A percentile compares a stretch with the other conserved stretches of the same genome.
phyloP scores from a whole-genome alignment of 1,140 invertebrate species.

The Bacillus rossius region DNA sequence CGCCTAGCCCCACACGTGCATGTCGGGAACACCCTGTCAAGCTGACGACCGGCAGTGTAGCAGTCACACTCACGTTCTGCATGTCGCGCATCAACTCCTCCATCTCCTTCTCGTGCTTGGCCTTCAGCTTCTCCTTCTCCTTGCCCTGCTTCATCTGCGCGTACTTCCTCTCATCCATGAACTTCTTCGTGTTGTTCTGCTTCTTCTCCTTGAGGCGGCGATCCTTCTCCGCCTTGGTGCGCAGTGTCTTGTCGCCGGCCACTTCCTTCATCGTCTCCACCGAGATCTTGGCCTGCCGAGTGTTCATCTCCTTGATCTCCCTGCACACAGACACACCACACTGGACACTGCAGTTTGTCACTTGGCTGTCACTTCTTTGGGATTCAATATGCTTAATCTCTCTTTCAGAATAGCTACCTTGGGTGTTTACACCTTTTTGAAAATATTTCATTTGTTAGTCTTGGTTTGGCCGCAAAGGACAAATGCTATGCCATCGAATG shows the following conservation, averaged over 20 bases:
- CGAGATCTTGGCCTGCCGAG: constrained; percentile 89
- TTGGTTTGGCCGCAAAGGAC: no score
- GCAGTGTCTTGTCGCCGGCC: constrained; percentile 91
- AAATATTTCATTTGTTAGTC: no score
- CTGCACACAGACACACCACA: no score
- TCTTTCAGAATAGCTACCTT: no score
- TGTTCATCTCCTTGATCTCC: constrained; percentile 95
- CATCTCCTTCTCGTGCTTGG: constrained; percentile 87
- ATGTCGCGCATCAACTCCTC: constrained; percentile 88
- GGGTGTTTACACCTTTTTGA: no score
- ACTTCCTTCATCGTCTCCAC: constrained; percentile 97
- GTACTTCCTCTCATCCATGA: constrained; percentile 92
- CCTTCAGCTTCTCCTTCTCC: constrained; percentile 90
- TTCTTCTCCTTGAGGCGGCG: constrained; percentile 90
- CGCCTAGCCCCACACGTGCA: no score
- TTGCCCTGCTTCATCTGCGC: constrained; percentile 79
- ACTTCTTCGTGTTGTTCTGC: constrained; percentile 98
- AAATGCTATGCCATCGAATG: no score
- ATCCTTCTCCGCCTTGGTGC: constrained; percentile 95
- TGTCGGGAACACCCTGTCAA: no score
- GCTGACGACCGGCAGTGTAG: no score
- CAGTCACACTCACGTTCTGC: constrained; percentile 78
- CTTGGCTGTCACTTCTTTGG: no score
- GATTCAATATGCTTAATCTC: no score
- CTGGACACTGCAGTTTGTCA: no score